A percentile compares a stretch with the other conserved stretches of the same genome.
Conservation (phyloP, 37 sponge, comb jelly and placozoan genomes). For the Axinella damicornis region DNA sequence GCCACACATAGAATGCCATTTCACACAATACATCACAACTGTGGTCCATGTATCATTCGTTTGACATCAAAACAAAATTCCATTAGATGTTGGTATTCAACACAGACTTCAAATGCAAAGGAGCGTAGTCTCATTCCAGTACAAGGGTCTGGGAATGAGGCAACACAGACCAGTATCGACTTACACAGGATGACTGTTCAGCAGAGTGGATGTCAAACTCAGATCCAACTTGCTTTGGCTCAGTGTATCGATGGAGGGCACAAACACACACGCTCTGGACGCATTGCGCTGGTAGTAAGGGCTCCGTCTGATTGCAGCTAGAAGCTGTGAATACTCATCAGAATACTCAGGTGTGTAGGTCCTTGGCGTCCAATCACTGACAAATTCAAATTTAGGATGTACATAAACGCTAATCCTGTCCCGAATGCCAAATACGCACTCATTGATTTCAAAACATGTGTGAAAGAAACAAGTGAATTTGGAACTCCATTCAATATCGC, state of each 20-base stretch:
- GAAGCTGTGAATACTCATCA: conserved; percentile 41
- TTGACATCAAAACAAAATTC: no score
- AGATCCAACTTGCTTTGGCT: conserved; percentile 19
- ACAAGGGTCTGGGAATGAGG: no score
- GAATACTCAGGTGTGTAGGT: conserved; percentile 11
- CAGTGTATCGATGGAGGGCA: conserved; percentile 76
- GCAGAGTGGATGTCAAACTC: conserved; percentile 7
- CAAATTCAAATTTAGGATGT: conserved; percentile 29
- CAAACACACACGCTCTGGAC: conserved; percentile 76
- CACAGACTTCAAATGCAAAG: no score
- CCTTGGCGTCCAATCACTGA: background rate
- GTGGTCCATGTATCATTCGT: no score
- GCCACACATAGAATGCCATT: no score
- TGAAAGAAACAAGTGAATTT: conserved; percentile 67
- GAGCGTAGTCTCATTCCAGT: no score
- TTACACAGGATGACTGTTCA: conserved; percentile 55
- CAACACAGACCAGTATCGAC: no score
- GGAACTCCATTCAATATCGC: background rate
- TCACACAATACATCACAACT: no score
- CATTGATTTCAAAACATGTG: conserved; percentile 76
- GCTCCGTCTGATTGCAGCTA: conserved; percentile 59
- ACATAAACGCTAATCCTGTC: conserved; percentile 61
- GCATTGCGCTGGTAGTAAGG: conserved; percentile 54
- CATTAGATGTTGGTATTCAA: no score
- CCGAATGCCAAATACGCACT: conserved; percentile 41